A percentile compares a stretch with the other conserved stretches of the same genome.
Conservation (phyloP, 2,888 invertebrate species). For the Clunio marinus region DNA sequence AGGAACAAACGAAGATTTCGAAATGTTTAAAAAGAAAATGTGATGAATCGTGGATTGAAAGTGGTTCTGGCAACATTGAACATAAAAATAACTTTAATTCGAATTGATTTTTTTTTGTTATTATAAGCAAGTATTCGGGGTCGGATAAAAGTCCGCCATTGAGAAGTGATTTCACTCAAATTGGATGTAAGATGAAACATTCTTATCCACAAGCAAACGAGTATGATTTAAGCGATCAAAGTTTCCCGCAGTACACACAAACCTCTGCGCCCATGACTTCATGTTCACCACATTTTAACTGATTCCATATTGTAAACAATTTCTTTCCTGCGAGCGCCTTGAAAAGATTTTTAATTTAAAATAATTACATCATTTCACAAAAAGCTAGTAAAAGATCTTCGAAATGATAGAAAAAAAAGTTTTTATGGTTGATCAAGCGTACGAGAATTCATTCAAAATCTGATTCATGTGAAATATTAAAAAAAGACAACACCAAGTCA, state of each 20-base stretch:
- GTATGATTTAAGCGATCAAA: too few relatives aligned
- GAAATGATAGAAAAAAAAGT: neutral
- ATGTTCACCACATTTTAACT: neutral
- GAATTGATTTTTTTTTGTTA: neutral
- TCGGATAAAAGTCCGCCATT: too few relatives aligned
- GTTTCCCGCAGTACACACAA: too few relatives aligned
- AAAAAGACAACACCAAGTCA: neutral
- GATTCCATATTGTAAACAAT: constrained; percentile 22
- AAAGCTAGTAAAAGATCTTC: neutral
- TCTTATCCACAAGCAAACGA: too few relatives aligned
- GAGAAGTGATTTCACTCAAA: neutral
- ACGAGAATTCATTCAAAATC: neutral
- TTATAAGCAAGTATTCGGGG: neutral
- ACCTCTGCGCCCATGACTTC: constrained; percentile 1
- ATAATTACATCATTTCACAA: constrained; percentile 37
- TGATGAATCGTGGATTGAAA: neutral
- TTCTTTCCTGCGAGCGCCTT: constrained; percentile 17
- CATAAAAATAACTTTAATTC: constrained; percentile 3
- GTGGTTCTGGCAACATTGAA: neutral
- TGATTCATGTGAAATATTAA: neutral
- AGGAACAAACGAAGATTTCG: too few relatives aligned
- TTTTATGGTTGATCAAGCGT: neutral
- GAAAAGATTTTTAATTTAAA: constrained; percentile 19
- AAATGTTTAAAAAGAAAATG: neutral
- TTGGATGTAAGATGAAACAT: too few relatives aligned